Conservation (phyloP, 2,888 invertebrate species). For the Epicampocera succincta region DNA sequence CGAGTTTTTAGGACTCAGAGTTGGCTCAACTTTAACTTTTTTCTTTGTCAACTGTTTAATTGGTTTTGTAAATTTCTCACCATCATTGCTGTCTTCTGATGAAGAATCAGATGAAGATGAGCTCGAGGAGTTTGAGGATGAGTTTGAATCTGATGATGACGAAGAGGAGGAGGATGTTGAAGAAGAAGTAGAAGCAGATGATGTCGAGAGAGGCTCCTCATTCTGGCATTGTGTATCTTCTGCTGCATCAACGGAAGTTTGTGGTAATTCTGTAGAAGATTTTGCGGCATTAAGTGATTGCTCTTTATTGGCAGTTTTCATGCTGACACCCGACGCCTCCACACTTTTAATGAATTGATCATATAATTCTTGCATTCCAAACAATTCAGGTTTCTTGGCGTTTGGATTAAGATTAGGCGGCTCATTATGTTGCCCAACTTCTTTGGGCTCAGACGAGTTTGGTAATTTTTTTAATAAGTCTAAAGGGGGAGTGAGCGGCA, state of each 20-base stretch:
- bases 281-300: background rate
- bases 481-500: constrained; percentile 48
- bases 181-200: constrained; percentile 71
- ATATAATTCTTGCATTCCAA: constrained; percentile 79
- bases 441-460: background rate
- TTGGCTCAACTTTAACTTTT: constrained; percentile 39
- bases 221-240: constrained; percentile 17
- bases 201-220: constrained; percentile 69
- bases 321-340: constrained; percentile 74
- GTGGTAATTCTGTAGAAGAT: background rate
- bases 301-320: constrained; percentile 56
- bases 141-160: constrained; percentile 69
- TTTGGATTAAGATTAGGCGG: background rate
- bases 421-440: constrained; percentile 1
- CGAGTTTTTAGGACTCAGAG: background rate
- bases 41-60: constrained; percentile 18
- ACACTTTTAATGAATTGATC: constrained; percentile 81
- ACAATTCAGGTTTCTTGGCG: constrained; percentile 64
- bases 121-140: constrained; percentile 71
- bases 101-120: constrained; percentile 73
- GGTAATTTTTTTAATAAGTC: constrained; percentile 35
- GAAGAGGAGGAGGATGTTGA: constrained; percentile 67
- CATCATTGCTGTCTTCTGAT: constrained; percentile 72
- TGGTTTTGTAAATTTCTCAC: constrained; percentile 59
- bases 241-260: background rate